These are phyloP conservation scores for Tapirus indicus DNA, from an alignment of 2,797 vertebrate genomes.

Conservation along the genomic window DNA sequence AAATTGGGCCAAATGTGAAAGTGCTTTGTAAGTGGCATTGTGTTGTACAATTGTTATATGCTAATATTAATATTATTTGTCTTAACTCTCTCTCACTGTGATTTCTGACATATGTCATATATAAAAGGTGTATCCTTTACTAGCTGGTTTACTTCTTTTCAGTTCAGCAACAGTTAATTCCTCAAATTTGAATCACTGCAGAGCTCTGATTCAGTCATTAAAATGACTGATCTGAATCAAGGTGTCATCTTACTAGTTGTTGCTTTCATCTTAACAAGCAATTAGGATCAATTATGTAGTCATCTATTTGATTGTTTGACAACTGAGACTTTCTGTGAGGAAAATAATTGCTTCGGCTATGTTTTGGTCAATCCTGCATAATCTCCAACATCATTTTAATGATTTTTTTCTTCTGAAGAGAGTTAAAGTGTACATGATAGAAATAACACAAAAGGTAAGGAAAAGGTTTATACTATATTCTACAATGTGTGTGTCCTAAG, in stretches of 20 bases:
- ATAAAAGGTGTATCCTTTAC: neutral
- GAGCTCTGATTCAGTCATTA: slow-evolving; percentile 60
- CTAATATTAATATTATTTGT: slow-evolving; percentile 23
- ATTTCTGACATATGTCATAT: slow-evolving; percentile 26
- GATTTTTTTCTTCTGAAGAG: slow-evolving; percentile 36
- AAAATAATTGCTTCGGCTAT: slow-evolving; percentile 58
- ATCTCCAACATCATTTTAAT: slow-evolving; percentile 53
- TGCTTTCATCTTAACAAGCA: slow-evolving; percentile 70
- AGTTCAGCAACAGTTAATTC: slow-evolving; percentile 42
- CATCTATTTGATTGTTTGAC: slow-evolving; percentile 65
- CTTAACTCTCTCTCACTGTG: neutral
- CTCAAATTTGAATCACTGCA: slow-evolving; percentile 36
- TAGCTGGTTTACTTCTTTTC: slow-evolving; percentile 43
- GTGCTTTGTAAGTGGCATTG: neutral
- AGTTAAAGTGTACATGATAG: slow-evolving; percentile 32
- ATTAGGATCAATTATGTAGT: slow-evolving; percentile 66
- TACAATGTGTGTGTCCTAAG: neutral
- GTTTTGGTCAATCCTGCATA: slow-evolving; percentile 54
- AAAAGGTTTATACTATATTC: neutral
- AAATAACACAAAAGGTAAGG: slow-evolving; percentile 48
- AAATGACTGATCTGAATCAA: slow-evolving; percentile 65
- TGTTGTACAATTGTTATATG: neutral
- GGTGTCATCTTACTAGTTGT: slow-evolving; percentile 46
- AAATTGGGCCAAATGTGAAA: neutral
- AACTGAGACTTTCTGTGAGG: slow-evolving; percentile 55